Evolutionary conservation across 2,888 invertebrate species (phyloP).

Genomic region (Stratiomys singularior): DNA sequence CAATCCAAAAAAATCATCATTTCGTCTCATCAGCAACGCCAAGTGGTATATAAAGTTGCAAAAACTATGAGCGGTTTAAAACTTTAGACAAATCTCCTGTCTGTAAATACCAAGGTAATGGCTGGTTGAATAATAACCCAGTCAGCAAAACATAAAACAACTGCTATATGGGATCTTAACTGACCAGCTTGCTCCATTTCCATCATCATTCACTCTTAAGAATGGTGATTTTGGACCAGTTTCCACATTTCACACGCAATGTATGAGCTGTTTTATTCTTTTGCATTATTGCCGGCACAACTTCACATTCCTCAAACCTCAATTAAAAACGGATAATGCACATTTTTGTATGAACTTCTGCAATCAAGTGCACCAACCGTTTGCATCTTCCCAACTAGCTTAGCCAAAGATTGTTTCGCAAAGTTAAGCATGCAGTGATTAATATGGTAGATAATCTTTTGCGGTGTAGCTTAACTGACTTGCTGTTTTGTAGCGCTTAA

Average conservation of each 20-base stretch:
- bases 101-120: constrained; percentile 28
- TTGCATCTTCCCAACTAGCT: not conserved
- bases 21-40: no score
- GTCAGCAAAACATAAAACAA: not conserved
- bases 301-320: not conserved
- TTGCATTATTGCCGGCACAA: not conserved
- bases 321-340: not conserved
- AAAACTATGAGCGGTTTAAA: not conserved
- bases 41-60: no score
- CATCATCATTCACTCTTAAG: not conserved
- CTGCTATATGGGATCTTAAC: not conserved
- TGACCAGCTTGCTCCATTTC: constrained; percentile 15
- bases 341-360: not conserved
- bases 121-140: not conserved
- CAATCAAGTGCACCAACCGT: constrained; percentile 25
- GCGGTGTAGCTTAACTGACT: constrained; percentile 3
- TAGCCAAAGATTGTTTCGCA: not conserved
- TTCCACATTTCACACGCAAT: not conserved
- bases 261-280: not conserved
- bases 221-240: not conserved
- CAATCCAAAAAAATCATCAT: no score
- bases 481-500: not conserved
- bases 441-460: not conserved
- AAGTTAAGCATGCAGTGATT: not conserved
- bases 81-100: not conserved